A percentile compares a stretch with the other conserved stretches of the same genome.
Conservation (phyloP, 2,113 vertebrate species). For the Microtus montanus region DNA sequence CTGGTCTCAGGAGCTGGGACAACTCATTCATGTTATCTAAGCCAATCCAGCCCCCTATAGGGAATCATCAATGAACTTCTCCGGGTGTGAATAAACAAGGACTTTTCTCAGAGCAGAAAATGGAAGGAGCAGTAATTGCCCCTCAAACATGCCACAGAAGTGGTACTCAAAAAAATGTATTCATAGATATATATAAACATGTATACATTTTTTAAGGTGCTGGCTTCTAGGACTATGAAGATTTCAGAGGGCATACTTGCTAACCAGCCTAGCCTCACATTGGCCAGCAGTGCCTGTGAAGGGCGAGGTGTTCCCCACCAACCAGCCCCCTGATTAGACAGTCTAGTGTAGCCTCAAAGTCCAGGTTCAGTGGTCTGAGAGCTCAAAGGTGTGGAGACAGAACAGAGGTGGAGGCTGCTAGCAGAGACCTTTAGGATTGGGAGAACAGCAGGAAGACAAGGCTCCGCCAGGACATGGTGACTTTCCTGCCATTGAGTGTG, state of each 20-base stretch:
- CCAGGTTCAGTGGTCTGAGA: background rate
- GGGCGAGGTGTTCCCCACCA: background rate
- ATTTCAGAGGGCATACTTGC: accelerated
- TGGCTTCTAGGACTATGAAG: background rate
- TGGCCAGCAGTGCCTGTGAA: background rate
- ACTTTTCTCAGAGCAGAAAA: background rate
- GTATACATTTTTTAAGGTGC: background rate
- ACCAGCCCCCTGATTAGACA: background rate
- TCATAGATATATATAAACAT: background rate
- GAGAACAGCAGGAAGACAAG: background rate
- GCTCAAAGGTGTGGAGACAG: background rate
- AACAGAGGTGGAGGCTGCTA: background rate
- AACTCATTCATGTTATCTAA: background rate
- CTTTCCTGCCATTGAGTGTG: background rate
- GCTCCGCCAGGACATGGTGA: background rate
- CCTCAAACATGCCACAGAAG: background rate
- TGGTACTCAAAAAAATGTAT: background rate
- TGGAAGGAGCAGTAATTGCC: background rate
- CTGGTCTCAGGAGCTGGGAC: background rate
- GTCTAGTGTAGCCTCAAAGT: background rate
- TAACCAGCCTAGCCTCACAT: background rate
- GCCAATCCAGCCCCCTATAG: background rate
- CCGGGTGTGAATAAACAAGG: background rate
- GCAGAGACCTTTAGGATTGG: background rate
- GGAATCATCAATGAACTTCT: too few species aligned